Conservation (phyloP, 2,888 invertebrate species). For the Cataglyphis albicans region DNA sequence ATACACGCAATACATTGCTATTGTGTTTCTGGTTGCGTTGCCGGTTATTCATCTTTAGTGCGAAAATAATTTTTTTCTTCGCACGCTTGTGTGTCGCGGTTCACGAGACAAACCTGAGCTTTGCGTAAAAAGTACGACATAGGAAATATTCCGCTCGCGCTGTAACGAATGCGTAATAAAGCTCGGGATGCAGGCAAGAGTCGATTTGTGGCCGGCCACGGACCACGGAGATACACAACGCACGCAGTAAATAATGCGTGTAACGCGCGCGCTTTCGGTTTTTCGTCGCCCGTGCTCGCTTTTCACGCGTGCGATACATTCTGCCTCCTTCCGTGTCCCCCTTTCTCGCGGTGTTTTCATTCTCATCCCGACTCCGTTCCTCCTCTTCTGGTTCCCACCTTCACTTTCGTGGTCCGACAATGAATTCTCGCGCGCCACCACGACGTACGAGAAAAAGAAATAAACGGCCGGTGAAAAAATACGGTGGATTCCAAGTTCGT, state of each 20-base stretch:
- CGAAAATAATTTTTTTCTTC: constrained; percentile 16
- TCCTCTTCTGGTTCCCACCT: constrained; percentile 36
- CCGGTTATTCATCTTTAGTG: neutral
- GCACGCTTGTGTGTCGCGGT: neutral
- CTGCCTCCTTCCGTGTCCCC: neutral
- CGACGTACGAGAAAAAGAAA: constrained; percentile 53
- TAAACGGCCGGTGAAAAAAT: constrained; percentile 70
- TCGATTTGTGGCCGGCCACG: constrained; percentile 64
- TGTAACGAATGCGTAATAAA: constrained; percentile 60
- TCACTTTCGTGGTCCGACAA: constrained; percentile 61
- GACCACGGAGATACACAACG: constrained; percentile 39
- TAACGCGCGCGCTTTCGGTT: constrained; percentile 57
- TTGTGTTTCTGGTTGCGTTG: neutral
- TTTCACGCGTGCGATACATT: constrained; percentile 51
- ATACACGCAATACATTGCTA: neutral
- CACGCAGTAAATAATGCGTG: constrained; percentile 69
- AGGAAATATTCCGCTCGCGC: constrained; percentile 40
- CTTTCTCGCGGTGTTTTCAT: constrained; percentile 11
- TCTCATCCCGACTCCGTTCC: constrained; percentile 8
- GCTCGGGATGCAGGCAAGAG: constrained; percentile 39
- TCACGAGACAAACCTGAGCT: neutral
- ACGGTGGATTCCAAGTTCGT: constrained; percentile 73
- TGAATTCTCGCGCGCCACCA: constrained; percentile 63
- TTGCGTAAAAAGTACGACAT: constrained; percentile 16
- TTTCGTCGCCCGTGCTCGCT: constrained; percentile 55